Evolutionary conservation across 35 echinoderm and acorn worm genomes (phyloP).

Genomic region (Apostichopus parvimensis): DNA sequence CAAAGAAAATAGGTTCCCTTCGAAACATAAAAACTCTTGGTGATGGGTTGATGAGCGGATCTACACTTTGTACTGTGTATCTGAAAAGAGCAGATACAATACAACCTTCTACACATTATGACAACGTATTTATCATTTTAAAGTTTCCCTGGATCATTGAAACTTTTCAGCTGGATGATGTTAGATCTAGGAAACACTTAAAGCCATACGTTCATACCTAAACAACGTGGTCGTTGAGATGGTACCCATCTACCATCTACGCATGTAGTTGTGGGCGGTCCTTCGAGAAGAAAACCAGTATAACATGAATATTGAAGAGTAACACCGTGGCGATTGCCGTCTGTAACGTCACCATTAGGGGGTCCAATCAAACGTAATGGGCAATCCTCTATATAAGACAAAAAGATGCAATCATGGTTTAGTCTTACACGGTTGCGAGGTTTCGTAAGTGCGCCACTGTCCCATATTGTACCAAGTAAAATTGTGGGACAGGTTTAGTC

Average conservation of each 20-base stretch:
- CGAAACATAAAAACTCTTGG: too few relatives aligned
- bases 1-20: too few relatives aligned
- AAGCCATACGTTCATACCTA: not conserved
- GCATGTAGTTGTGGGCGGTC: not conserved
- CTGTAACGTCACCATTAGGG: not conserved
- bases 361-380: not conserved
- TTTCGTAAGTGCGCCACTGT: too few relatives aligned
- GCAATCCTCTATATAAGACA: not conserved
- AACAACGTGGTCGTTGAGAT: not conserved
- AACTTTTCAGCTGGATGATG: too few relatives aligned
- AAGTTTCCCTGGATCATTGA: too few relatives aligned
- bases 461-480: too few relatives aligned
- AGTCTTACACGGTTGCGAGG: not conserved
- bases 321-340: not conserved
- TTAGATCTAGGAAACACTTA: too few relatives aligned
- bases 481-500: too few relatives aligned
- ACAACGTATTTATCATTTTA: too few relatives aligned
- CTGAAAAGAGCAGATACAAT: too few relatives aligned
- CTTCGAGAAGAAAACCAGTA: not conserved
- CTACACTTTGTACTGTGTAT: too few relatives aligned
- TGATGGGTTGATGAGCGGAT: not conserved
- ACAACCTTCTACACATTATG: too few relatives aligned
- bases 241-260: not conserved
- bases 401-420: not conserved
- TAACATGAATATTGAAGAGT: slow-evolving; percentile 6